Evolutionary conservation across 2,888 invertebrate genomes (phyloP).

Genomic region (Megaustenia siamemsis): DNA sequence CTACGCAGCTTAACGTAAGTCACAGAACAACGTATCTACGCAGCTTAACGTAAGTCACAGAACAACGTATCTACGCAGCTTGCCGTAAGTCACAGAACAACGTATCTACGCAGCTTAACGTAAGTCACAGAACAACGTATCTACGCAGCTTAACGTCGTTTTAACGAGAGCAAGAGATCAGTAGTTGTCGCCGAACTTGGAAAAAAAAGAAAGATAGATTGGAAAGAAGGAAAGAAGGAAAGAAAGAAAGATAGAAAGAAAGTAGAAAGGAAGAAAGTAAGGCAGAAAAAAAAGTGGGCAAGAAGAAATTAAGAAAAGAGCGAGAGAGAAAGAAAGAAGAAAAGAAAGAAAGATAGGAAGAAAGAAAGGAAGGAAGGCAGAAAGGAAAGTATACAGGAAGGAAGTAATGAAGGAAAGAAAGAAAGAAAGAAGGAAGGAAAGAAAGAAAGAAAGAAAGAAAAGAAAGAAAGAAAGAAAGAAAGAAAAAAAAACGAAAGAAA

Average conservation of each 20-base stretch:
- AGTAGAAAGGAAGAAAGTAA: background rate
- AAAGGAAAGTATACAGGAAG: background rate
- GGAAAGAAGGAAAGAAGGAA: background rate
- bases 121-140: no score
- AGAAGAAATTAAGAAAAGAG: background rate
- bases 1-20: no score
- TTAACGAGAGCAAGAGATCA: no score
- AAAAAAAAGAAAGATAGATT: background rate
- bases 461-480: background rate
- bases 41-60: no score
- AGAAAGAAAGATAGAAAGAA: background rate
- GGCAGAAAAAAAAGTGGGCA: background rate
- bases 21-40: no score
- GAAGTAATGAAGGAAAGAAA: background rate
- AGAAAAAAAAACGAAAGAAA: background rate
- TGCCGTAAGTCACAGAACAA: no score
- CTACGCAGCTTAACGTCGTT: no score
- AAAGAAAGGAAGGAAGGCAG: background rate
- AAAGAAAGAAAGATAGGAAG: background rate
- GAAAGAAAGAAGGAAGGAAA: constrained; percentile 4
- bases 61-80: no score
- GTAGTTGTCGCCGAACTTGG: background rate
- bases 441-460: background rate
- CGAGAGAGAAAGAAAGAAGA: background rate
- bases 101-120: no score